Evolutionary conservation across 53 echinoderm and acorn worm species (phyloP).

Genomic region (Pentamera pediparva): DNA sequence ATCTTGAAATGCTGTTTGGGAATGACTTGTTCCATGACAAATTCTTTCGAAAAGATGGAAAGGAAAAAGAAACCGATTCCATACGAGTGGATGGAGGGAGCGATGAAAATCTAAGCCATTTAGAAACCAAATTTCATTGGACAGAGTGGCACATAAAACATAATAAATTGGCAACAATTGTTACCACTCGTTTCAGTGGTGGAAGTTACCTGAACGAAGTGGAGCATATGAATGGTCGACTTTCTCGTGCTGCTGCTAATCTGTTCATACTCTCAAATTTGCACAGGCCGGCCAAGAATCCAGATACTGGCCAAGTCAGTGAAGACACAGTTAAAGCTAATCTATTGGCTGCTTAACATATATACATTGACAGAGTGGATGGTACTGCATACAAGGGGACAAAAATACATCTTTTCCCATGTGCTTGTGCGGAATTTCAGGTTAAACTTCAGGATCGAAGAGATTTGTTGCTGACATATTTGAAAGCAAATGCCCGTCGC

Average conservation of each 20-base stretch:
- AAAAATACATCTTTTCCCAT: background rate
- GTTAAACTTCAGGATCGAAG: too few relatives aligned
- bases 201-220: background rate
- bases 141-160: background rate
- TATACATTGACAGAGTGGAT: background rate
- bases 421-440: too few relatives aligned
- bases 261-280: too few relatives aligned
- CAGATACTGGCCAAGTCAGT: background rate
- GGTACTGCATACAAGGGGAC: background rate
- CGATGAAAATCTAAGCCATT: background rate
- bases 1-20: background rate
- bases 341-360: background rate
- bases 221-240: background rate
- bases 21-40: background rate
- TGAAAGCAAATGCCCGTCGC: too few relatives aligned
- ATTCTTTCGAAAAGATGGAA: background rate
- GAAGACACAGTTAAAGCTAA: background rate
- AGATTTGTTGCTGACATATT: too few relatives aligned
- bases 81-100: background rate
- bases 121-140: background rate
- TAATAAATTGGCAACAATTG: background rate
- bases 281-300: too few relatives aligned
- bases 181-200: background rate
- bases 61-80: background rate
- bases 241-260: background rate